phyloP scores from a whole-genome alignment of 2,797 vertebrate species.

The Yasuhikotakia modesta region DNA sequence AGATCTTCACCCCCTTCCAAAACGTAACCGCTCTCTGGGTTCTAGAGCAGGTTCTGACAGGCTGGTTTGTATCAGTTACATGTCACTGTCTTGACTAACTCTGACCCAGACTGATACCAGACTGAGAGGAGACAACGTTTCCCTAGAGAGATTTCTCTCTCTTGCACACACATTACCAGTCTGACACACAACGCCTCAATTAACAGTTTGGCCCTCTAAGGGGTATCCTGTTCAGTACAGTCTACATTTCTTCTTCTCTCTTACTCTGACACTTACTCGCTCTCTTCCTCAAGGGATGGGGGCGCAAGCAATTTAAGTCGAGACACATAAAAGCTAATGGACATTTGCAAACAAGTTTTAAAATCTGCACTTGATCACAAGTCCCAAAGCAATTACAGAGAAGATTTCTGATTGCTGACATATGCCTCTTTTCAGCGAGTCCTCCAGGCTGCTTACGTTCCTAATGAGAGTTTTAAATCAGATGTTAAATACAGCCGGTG shows the following conservation, averaged over 20 bases:
- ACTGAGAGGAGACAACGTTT: conserved; percentile 34
- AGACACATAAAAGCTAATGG: conserved; percentile 35
- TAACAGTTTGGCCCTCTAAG: conserved; percentile 52
- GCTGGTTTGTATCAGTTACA: neutral
- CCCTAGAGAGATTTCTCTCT: conserved; percentile 19
- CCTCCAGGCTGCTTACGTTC: conserved; percentile 1
- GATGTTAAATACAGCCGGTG: neutral
- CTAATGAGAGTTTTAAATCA: conserved; percentile 7
- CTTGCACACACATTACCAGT: conserved; percentile 37
- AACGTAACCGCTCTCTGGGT: neutral
- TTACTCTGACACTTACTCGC: neutral
- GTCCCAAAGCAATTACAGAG: conserved; percentile 29
- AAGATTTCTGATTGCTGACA: conserved; percentile 23
- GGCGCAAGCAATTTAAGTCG: conserved; percentile 27
- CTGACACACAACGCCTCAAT: conserved; percentile 49
- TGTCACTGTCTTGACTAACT: conserved; percentile 17
- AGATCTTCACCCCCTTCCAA: neutral
- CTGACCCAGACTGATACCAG: conserved; percentile 46
- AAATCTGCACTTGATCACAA: conserved; percentile 34
- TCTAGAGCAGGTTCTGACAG: conserved; percentile 3
- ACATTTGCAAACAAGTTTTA: conserved; percentile 41
- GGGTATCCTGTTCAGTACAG: conserved; percentile 37
- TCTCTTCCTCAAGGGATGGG: conserved; percentile 14
- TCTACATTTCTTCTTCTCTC: conserved; percentile 10
- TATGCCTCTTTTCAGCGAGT: neutral